These are phyloP conservation scores for Kradibia gibbosae DNA, from an alignment of 1,140 invertebrate species.

Conservation along the genomic window DNA sequence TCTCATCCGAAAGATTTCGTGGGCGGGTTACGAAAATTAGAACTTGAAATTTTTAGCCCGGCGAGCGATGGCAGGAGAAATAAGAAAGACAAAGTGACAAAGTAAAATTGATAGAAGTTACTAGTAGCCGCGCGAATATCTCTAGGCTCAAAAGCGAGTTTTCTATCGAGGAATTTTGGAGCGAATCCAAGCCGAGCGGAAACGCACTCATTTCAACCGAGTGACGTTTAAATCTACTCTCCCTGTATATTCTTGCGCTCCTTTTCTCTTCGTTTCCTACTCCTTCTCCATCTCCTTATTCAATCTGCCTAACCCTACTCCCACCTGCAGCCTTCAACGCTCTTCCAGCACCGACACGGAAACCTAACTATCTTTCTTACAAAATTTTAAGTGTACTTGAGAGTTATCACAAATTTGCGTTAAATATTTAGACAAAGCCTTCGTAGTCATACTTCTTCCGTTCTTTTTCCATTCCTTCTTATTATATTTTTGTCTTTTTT, in stretches of 20 bases:
- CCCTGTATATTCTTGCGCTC: not conserved
- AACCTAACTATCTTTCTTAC: not conserved
- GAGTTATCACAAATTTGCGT: conserved; percentile 24
- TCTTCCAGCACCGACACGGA: too few species aligned
- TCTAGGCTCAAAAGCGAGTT: conserved; percentile 18
- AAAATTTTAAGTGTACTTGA: conserved; percentile 10
- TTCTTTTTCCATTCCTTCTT: not conserved
- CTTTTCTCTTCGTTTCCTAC: conserved; percentile 54
- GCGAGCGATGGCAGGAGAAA: not conserved
- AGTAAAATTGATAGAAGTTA: not conserved
- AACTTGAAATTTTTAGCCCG: conserved; percentile 18
- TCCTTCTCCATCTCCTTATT: conserved; percentile 39
- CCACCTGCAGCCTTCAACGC: too few species aligned
- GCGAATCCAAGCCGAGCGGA: conserved; percentile 51
- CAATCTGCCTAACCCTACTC: too few species aligned
- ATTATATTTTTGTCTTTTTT: not conserved
- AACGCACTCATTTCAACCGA: conserved; percentile 6
- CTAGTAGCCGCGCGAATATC: not conserved
- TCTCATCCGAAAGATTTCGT: not conserved
- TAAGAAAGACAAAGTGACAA: not conserved
- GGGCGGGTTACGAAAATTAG: conserved; percentile 14
- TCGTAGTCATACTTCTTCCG: not conserved
- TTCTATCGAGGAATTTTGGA: conserved; percentile 41
- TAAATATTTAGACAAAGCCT: conserved; percentile 38
- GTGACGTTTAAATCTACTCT: conserved; percentile 41